Conservation (phyloP, 2,797 vertebrate genomes). For the Pithecia hirsuta region DNA sequence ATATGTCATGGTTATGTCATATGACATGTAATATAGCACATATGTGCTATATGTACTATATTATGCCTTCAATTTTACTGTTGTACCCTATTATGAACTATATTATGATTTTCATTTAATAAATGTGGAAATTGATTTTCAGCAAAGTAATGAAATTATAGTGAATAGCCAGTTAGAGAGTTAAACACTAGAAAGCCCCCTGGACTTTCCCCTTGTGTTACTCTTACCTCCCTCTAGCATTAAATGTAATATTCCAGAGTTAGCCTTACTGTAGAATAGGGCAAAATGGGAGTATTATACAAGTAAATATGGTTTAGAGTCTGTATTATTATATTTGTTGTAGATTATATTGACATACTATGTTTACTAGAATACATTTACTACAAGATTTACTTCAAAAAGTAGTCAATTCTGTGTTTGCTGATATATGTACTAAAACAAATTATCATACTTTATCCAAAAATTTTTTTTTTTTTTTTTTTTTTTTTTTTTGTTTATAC, state of each 20-base stretch:
- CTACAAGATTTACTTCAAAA: background rate
- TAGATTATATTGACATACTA: constrained; percentile 6
- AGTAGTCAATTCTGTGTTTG: constrained; percentile 25
- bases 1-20: background rate
- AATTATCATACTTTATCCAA: background rate
- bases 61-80: background rate
- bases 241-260: background rate
- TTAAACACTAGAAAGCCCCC: background rate
- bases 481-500: too few species aligned
- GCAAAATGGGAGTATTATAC: background rate
- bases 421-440: constrained; percentile 7
- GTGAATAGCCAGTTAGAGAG: background rate
- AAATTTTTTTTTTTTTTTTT: background rate
- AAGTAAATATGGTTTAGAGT: background rate
- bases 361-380: background rate
- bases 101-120: background rate
- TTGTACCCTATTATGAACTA: background rate
- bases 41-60: background rate
- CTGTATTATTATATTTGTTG: background rate
- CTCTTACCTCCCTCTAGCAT: background rate
- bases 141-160: background rate
- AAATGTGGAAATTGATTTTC: constrained; percentile 1
- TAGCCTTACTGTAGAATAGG: background rate
- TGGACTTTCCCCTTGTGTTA: background rate
- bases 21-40: background rate